A percentile compares a stretch with the other conserved stretches of the same genome.
phyloP scores from a whole-genome alignment of 2,797 vertebrate genomes.

The Phylloscopus collybita region DNA sequence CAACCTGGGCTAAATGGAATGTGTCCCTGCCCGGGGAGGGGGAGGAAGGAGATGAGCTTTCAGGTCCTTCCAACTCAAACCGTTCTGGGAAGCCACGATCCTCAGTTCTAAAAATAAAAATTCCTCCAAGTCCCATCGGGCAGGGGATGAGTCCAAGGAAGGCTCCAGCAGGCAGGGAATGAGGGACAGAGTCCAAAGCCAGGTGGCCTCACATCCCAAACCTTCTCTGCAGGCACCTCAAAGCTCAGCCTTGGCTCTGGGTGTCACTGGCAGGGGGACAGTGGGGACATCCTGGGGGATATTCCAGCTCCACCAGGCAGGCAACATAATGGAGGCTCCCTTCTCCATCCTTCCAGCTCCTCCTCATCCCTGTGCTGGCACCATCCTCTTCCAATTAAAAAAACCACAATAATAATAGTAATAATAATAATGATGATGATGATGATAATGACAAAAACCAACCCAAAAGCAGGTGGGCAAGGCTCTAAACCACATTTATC shows the following conservation, averaged over 20 bases:
- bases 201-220: neutral
- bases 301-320: neutral
- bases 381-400: neutral
- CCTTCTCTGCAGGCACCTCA: neutral
- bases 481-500: neutral
- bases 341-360: neutral
- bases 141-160: neutral
- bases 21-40: neutral
- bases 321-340: neutral
- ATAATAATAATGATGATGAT: neutral
- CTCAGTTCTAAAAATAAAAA: neutral
- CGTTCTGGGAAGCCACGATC: neutral
- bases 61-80: neutral
- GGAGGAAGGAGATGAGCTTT: neutral
- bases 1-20: neutral
- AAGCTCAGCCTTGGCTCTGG: neutral
- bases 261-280: neutral
- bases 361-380: neutral
- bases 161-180: neutral
- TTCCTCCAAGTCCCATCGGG: neutral
- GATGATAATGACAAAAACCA: neutral
- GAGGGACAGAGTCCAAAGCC: rapidly evolving
- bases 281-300: neutral
- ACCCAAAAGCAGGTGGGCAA: neutral
- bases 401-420: neutral